Percentiles rank a stretch among this genome's conserved stretches.
These are phyloP conservation scores for Hirtodrosophila cameraria DNA, from an alignment of 2,888 invertebrate genomes.

Conservation along the genomic window DNA sequence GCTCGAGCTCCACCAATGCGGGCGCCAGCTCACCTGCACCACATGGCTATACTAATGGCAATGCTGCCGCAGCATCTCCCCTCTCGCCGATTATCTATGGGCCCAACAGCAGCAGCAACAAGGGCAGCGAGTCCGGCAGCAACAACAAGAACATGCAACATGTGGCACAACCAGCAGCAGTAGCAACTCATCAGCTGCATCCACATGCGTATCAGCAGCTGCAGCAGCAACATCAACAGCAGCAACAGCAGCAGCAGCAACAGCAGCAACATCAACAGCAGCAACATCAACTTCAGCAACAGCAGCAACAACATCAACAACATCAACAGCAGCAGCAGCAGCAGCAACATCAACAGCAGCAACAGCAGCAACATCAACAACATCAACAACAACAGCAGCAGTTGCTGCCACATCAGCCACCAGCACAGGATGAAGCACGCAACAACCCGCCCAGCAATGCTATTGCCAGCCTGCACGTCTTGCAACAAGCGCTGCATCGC, in stretches of 20 bases:
- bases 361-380: slow-evolving; percentile 19
- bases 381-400: slow-evolving; percentile 1
- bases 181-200: too few species aligned
- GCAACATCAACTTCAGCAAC: too few species aligned
- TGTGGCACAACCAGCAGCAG: slow-evolving; percentile 26
- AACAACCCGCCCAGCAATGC: slow-evolving; percentile 48
- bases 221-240: slow-evolving; percentile 36
- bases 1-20: slow-evolving; percentile 44
- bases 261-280: slow-evolving; percentile 18
- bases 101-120: slow-evolving; percentile 37
- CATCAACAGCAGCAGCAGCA: slow-evolving; percentile 8
- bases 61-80: slow-evolving; percentile 52
- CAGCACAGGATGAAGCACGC: slow-evolving; percentile 10
- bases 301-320: slow-evolving; percentile 3
- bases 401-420: neutral
- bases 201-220: slow-evolving; percentile 28
- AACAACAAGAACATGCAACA: slow-evolving; percentile 53
- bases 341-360: slow-evolving; percentile 28
- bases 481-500: slow-evolving; percentile 75
- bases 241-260: slow-evolving; percentile 22
- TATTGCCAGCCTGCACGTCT: slow-evolving; percentile 74
- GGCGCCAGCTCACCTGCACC: slow-evolving; percentile 36
- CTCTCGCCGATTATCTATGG: slow-evolving; percentile 62
- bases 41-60: slow-evolving; percentile 42
- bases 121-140: too few species aligned